These are phyloP conservation scores for Pollimyrus isidori DNA, from an alignment of 2,113 vertebrate species.

Conservation along the genomic window DNA sequence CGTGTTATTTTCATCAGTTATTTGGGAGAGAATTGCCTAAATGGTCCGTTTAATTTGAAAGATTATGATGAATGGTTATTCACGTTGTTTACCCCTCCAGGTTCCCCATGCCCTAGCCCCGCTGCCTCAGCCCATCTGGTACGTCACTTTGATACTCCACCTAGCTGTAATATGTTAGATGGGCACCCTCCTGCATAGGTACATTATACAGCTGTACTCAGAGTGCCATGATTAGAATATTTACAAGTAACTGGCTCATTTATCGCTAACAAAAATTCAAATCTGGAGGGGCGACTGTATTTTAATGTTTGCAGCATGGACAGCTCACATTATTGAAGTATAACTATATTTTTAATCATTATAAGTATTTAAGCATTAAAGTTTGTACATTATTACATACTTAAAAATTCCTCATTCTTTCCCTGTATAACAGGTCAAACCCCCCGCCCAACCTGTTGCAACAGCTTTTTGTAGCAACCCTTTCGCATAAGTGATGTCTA, in stretches of 20 bases:
- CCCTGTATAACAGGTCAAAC: neutral
- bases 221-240: neutral
- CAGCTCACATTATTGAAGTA: neutral
- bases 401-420: neutral
- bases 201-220: constrained; percentile 53
- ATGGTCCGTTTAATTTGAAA: neutral
- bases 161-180: constrained; percentile 44
- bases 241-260: neutral
- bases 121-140: constrained; percentile 36
- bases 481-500: constrained; percentile 52
- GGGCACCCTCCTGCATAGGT: constrained; percentile 42
- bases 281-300: neutral
- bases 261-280: neutral
- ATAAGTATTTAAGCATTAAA: neutral
- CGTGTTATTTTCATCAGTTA: neutral
- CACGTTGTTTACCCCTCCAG: constrained; percentile 36
- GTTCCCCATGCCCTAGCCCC: constrained; percentile 47
- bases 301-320: neutral
- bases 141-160: constrained; percentile 48
- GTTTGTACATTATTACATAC: neutral
- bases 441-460: constrained; percentile 12
- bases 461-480: constrained; percentile 59
- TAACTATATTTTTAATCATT: neutral
- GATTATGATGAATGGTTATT: neutral
- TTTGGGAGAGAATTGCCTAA: neutral